Conservation (phyloP, 2,888 invertebrate genomes). For the Monoplex corrugatus region DNA sequence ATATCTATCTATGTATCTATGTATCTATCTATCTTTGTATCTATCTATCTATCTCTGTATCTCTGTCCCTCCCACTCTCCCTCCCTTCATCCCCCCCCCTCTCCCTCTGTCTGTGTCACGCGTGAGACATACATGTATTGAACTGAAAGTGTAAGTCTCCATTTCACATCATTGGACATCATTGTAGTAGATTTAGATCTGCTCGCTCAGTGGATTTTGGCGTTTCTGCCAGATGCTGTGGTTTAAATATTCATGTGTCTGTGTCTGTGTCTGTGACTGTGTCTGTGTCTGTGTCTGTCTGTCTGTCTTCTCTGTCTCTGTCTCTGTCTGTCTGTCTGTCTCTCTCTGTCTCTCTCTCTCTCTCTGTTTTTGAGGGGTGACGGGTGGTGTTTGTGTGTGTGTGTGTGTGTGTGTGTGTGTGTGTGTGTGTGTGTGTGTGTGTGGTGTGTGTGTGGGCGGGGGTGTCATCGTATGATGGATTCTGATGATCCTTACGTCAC, state of each 20-base stretch:
- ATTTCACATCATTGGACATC: no score
- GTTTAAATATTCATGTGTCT: background rate
- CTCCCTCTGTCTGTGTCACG: background rate
- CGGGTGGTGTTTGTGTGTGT: no score
- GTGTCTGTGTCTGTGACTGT: background rate
- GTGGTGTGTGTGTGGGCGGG: no score
- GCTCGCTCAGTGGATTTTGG: no score
- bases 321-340: background rate
- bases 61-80: background rate
- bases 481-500: no score
- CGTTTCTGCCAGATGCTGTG: no score
- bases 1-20: background rate
- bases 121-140: background rate
- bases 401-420: no score
- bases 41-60: background rate
- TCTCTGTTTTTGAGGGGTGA: no score
- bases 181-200: no score
- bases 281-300: background rate
- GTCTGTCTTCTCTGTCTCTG: background rate
- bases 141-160: background rate
- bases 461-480: no score
- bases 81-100: background rate
- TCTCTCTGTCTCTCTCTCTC: no score
- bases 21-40: background rate
- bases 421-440: no score